Base-by-base conservation (phyloP, 2,888 invertebrate species). In the Taphrorychus bicolor region DNA sequence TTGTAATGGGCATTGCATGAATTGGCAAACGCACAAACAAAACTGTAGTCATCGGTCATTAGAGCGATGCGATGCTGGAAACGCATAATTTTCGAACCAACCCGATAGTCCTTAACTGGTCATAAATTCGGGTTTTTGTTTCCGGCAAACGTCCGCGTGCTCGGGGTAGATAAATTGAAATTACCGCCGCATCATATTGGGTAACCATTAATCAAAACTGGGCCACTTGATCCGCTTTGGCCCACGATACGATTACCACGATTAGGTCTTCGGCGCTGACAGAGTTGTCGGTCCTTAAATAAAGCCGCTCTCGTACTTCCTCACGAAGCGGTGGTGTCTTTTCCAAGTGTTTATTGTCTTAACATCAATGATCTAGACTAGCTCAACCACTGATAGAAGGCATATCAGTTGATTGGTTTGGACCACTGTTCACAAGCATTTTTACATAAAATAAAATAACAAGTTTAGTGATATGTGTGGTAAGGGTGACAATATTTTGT, bases 201-300 rank as follows among this genome's bases (percentile, higher is more conserved):
- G 77, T 75, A 73, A 75, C 76, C 73, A 78, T 79, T 78, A 78
- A 79, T 79, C 77, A 78, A 73, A 72, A 67, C 69, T 70, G 64
- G 71, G 71, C 73, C 60, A 64, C 64, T 66, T 66, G 69, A 69
- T 69, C 69, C 69, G 69, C 65, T 69, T 69, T 61, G 51, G 60
- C 54, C 16, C 22, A 49, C 59, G 69, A 69, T 64, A 49, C 66
- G 69, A 66, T 69, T 64, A 65, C 53, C 56, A 51, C 57, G 64
- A 65, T 60, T 59, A 61, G 64, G 60, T 54, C 57, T 56, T 60
- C 23, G 18, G 48, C 18, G 65, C 59, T 60, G 60, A 66, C 60
- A 66, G 66, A 60, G 56, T 5, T 59, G 54, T 60, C 49, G 49
- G 22, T 18, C 49, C 2, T 42, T 21, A 49, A 45, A 45, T 66